Evolutionary conservation across 2,113 vertebrate genomes (phyloP), one percentile per base, ranked within the genome.

Genomic region (Cygnus buccinator): DNA sequence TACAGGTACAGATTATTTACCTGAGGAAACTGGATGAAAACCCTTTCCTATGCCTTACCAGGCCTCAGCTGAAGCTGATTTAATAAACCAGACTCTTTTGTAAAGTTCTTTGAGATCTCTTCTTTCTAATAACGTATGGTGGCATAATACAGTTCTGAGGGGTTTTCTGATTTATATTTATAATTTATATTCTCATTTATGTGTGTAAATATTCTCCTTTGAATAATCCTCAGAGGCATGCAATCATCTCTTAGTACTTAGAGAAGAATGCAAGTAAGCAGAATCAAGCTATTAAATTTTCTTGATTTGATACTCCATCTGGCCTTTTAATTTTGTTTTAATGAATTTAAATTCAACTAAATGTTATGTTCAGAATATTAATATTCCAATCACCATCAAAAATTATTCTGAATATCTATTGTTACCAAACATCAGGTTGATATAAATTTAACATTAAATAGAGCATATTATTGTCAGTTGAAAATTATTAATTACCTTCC

Each of bases 241-340:
- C 63, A 78, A 31, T 84, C 74, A 62, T 78, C 79, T 93, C 83
- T 90, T 76, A 95, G 91, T 94, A 91, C 88, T 89, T 90, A 87
- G 13, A 65, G 19, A 89, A 85, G 78, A 92, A 77, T 72, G n/a
- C 46, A 95, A 96, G 94, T 87, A 94, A 97, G 87, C 14, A 75
- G 89, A 95, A 87, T 90, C 52, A 84, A 94, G 28, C 4, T 73
- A 77, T 52, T 89, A 90, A 61, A 37, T 93, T 83, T 89, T 74
- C 71, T 79, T 91, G 9, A 93, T 90, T 89, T 67, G 11, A 66
- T 90, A 86, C 79, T 68, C 26, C 62, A 82, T 83, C 91, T 94
- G 91, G 87, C 29, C 82, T 91, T 96, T 92, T 62, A 84, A 96
- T 95, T 95, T 96, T 85, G 83, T 87, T 96, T 95, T 96, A 96